These are phyloP conservation scores for Amphipoea oculea DNA, from an alignment of 2,888 invertebrate species.

Conservation along the genomic window DNA sequence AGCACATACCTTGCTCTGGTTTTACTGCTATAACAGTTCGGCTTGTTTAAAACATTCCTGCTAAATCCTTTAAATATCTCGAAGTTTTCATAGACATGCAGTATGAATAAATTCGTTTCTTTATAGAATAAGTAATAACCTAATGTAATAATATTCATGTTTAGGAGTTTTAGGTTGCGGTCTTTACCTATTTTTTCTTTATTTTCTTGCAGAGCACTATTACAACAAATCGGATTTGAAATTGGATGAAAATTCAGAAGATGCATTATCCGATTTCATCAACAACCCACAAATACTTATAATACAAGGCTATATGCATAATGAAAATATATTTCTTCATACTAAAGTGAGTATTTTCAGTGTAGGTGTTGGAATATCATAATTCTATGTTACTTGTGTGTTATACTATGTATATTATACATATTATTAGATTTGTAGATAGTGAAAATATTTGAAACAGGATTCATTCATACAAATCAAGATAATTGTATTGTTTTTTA, in stretches of 20 bases:
- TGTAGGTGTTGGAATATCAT: not conserved
- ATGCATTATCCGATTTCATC: constrained; percentile 82
- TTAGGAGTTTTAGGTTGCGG: not conserved
- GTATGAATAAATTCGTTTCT: not conserved
- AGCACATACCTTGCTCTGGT: not conserved
- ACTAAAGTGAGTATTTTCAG: constrained; percentile 70
- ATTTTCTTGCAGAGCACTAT: constrained; percentile 79
- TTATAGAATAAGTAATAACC: not conserved
- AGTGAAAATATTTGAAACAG: constrained; percentile 4
- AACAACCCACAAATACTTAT: constrained; percentile 81
- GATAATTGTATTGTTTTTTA: not conserved
- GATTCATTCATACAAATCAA: not conserved
- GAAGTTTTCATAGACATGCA: not conserved
- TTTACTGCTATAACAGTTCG: not conserved
- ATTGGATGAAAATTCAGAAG: constrained; percentile 76
- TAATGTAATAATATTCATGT: not conserved
- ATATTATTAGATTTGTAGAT: not conserved
- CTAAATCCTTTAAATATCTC: not conserved
- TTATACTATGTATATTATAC: too few species aligned
- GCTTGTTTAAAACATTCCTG: not conserved
- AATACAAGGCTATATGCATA: constrained; percentile 75
- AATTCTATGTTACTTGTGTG: too few species aligned
- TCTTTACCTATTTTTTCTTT: not conserved
- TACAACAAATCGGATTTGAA: constrained; percentile 73
- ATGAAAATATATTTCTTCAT: constrained; percentile 73